Conservation (phyloP, 2,113 vertebrate species). For the Rana temporaria region DNA sequence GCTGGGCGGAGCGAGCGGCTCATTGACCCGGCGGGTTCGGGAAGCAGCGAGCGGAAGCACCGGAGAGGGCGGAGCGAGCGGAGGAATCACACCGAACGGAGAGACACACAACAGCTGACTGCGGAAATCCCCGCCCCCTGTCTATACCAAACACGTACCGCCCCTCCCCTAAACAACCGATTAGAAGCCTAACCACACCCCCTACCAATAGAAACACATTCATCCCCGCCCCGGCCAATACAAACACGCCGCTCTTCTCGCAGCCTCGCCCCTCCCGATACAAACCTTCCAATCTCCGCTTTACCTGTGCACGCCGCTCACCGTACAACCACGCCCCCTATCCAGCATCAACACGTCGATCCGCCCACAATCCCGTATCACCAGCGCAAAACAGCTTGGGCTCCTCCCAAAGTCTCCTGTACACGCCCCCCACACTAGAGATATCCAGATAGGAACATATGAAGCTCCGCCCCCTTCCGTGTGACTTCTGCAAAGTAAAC, state of each 20-base stretch:
- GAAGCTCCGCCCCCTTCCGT: background rate
- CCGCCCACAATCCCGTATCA: background rate
- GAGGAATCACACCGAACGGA: background rate
- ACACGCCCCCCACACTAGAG: background rate
- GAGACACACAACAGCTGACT: slow-evolving; percentile 37
- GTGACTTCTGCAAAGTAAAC: background rate
- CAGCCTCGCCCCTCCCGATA: background rate
- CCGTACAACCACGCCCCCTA: background rate
- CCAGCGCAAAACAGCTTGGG: no score
- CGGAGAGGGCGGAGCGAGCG: background rate
- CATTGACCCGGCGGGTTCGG: slow-evolving; percentile 57
- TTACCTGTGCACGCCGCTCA: background rate
- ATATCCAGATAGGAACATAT: background rate
- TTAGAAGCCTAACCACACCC: no score
- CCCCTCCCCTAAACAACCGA: background rate
- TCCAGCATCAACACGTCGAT: rapidly evolving
- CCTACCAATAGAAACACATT: no score
- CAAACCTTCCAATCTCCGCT: background rate
- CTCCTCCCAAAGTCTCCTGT: background rate
- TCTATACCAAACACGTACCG: background rate
- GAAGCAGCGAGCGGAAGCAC: slow-evolving; percentile 10
- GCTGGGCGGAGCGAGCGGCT: slow-evolving; percentile 59
- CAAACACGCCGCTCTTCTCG: background rate
- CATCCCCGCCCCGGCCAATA: no score
- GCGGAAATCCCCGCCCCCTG: background rate